phyloP scores from a whole-genome alignment of 2,113 vertebrate genomes.

The Neodon shergylaensis region DNA sequence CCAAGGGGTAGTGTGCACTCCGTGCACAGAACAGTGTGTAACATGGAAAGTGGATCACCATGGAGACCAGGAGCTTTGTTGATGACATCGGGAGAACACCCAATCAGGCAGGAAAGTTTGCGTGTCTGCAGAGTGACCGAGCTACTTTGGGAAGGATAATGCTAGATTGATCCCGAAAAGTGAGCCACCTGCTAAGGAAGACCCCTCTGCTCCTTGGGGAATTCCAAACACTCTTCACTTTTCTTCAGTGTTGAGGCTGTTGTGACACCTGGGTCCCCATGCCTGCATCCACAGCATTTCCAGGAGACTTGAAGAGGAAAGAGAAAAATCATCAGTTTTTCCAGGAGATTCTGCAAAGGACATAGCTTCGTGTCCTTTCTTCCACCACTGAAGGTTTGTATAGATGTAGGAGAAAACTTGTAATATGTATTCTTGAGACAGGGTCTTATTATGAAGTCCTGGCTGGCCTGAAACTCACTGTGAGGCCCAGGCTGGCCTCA shows the following conservation, averaged over 20 bases:
- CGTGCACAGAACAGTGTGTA: background rate
- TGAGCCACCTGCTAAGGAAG: background rate
- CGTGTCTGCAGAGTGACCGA: constrained; percentile 19
- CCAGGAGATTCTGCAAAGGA: background rate
- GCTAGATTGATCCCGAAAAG: constrained; percentile 58
- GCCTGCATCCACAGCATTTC: background rate
- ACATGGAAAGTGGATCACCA: background rate
- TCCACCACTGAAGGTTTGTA: background rate
- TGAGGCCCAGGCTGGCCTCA: background rate
- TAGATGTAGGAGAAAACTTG: background rate
- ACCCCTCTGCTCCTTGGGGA: background rate
- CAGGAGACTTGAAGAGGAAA: background rate
- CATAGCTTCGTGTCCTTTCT: background rate
- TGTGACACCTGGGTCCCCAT: background rate
- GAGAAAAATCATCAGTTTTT: background rate
- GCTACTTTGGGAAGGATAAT: background rate
- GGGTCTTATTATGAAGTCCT: background rate
- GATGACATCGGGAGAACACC: background rate
- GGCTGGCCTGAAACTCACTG: background rate
- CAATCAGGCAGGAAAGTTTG: constrained; percentile 72
- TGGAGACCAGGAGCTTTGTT: background rate
- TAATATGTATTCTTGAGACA: background rate
- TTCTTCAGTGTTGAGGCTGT: background rate
- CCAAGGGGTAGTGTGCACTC: background rate
- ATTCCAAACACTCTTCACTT: background rate